Conservation (phyloP, 2,888 invertebrate genomes). For the Catocala sponsa region DNA sequence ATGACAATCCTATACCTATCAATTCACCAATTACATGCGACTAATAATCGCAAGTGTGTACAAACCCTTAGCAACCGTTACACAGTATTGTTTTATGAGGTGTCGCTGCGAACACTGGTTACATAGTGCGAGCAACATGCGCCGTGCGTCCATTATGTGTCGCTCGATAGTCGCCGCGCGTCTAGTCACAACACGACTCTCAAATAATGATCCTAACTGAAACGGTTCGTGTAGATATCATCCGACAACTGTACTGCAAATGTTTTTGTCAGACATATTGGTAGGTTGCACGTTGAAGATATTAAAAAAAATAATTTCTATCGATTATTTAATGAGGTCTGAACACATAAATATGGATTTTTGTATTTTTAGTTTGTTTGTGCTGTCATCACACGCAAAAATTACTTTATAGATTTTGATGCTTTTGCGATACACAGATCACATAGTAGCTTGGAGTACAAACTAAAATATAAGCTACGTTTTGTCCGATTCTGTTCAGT, state of each 20-base stretch:
- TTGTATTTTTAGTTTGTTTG: too few species aligned
- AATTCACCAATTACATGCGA: too few species aligned
- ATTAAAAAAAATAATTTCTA: neutral
- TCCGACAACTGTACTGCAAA: conserved; percentile 12
- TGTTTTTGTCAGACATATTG: conserved; percentile 11
- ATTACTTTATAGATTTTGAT: too few species aligned
- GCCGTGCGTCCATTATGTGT: conserved; percentile 14
- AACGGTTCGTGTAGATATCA: conserved; percentile 8
- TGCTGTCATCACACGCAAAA: too few species aligned
- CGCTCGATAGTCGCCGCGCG: conserved; percentile 7
- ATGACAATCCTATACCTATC: too few species aligned
- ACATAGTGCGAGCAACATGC: conserved; percentile 20
- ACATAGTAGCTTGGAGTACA: too few species aligned
- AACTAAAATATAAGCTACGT: too few species aligned
- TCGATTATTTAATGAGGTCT: too few species aligned
- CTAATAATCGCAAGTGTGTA: conserved; percentile 12
- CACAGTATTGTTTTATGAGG: conserved; percentile 24
- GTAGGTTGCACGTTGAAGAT: neutral
- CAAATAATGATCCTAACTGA: conserved; percentile 15
- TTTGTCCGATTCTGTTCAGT: too few species aligned
- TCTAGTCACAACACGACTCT: conserved; percentile 9
- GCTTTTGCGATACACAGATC: too few species aligned
- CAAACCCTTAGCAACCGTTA: conserved; percentile 10
- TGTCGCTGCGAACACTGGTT: conserved; percentile 21
- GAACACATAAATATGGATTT: too few species aligned